phyloP scores from a whole-genome alignment of 1,140 invertebrate species.

The Neuroterus valhalla region DNA sequence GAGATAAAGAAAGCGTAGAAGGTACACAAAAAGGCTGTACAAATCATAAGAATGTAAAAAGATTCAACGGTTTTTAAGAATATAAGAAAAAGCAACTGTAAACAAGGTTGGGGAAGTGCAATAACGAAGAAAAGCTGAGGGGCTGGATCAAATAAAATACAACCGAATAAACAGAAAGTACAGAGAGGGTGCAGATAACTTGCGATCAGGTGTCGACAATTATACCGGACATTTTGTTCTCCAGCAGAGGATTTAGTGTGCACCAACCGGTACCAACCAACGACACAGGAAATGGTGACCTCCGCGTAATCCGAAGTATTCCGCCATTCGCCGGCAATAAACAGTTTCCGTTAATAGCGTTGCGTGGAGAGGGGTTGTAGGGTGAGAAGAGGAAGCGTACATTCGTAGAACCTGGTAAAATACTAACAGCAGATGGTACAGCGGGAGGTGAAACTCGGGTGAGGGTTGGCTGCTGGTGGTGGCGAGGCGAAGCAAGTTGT shows the following conservation, averaged over 20 bases:
- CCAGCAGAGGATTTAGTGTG: conserved; percentile 10
- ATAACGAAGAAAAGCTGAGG: too few relatives aligned
- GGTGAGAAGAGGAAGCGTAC: conserved; percentile 61
- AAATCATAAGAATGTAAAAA: too few relatives aligned
- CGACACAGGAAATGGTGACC: conserved; percentile 42
- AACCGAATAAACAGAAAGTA: neutral
- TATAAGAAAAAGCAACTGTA: too few relatives aligned
- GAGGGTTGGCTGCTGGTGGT: conserved; percentile 60
- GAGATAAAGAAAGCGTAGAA: too few relatives aligned
- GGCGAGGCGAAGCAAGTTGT: conserved; percentile 72
- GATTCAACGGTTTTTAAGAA: too few relatives aligned
- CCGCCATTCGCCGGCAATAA: conserved; percentile 68
- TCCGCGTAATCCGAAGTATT: conserved; percentile 60
- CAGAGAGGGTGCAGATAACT: neutral
- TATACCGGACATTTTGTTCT: conserved; percentile 15
- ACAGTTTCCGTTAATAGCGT: conserved; percentile 72
- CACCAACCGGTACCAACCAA: conserved; percentile 31
- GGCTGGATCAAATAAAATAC: too few relatives aligned
- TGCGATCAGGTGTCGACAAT: conserved; percentile 19
- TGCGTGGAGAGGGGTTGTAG: conserved; percentile 53
- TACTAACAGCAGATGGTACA: conserved; percentile 75
- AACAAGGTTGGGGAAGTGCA: too few relatives aligned
- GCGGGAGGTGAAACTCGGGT: conserved; percentile 35
- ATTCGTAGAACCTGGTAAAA: conserved; percentile 72
- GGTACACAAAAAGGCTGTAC: too few relatives aligned